A percentile compares a stretch with the other conserved stretches of the same genome.
Conservation (phyloP, 2,888 invertebrate genomes). For the Mythimna loreyi region DNA sequence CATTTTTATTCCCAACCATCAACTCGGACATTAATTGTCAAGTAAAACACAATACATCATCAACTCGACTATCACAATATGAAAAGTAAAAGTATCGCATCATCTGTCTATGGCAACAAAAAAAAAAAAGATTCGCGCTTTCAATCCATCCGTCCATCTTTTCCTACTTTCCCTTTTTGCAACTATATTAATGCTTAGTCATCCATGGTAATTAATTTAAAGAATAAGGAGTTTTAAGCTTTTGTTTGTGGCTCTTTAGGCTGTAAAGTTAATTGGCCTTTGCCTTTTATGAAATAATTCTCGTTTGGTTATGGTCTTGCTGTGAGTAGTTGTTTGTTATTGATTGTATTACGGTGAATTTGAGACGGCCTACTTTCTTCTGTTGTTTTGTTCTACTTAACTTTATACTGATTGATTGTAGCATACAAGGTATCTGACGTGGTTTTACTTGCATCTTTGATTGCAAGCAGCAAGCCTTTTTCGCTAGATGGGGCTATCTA, state of each 20-base stretch:
- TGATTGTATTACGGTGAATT: constrained; percentile 3
- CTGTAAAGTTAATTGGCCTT: neutral
- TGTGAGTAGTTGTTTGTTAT: neutral
- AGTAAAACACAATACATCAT: constrained; percentile 32
- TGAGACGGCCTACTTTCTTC: constrained; percentile 22
- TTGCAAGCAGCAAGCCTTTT: too few species aligned
- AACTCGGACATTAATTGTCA: constrained; percentile 11
- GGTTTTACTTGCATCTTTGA: too few species aligned
- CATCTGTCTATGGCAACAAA: constrained; percentile 28
- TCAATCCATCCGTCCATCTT: constrained; percentile 36
- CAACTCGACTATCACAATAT: constrained; percentile 21
- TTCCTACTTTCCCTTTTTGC: constrained; percentile 58
- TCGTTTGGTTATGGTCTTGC: neutral
- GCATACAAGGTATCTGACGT: neutral
- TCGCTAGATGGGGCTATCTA: too few species aligned
- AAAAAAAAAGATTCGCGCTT: constrained; percentile 33
- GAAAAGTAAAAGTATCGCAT: constrained; percentile 56
- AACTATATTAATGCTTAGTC: constrained; percentile 67
- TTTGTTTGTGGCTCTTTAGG: constrained; percentile 22
- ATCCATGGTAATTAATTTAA: constrained; percentile 67
- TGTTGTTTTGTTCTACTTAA: constrained; percentile 15
- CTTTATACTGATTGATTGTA: neutral
- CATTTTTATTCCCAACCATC: neutral
- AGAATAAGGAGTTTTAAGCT: constrained; percentile 45
- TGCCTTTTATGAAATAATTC: neutral